Conservation (phyloP, 2,113 vertebrate species). For the Todiramphus saurophagus region DNA sequence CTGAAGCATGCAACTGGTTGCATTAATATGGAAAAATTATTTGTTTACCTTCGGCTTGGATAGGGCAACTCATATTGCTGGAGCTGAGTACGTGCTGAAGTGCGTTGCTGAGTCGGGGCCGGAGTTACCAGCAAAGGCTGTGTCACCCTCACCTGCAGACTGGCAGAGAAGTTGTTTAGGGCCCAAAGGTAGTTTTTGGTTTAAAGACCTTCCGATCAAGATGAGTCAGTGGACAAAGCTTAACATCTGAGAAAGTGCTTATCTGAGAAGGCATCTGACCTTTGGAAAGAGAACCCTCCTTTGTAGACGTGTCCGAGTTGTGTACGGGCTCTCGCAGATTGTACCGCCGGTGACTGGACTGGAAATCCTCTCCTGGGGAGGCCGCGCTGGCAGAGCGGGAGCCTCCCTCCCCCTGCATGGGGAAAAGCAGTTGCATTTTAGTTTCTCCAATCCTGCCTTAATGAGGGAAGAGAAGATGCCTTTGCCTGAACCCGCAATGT, state of each 20-base stretch:
- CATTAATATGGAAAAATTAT: background rate
- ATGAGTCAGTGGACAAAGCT: constrained; percentile 17
- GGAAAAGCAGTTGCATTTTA: background rate
- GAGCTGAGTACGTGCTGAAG: background rate
- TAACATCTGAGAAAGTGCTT: constrained; percentile 10
- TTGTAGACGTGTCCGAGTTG: rapidly evolving
- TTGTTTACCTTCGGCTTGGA: background rate
- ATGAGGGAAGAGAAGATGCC: background rate
- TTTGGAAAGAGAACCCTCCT: constrained; percentile 19
- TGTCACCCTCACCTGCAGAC: background rate
- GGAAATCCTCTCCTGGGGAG: background rate
- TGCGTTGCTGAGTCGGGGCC: background rate
- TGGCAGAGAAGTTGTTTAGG: background rate
- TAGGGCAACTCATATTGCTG: background rate
- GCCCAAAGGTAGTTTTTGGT: background rate
- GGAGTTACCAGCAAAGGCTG: background rate
- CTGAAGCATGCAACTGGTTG: background rate
- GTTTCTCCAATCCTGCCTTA: background rate
- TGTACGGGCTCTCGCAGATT: background rate
- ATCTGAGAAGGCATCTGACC: constrained; percentile 18
- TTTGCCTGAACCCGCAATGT: background rate
- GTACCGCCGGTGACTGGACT: background rate
- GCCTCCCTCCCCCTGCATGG: background rate
- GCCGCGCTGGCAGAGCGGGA: rapidly evolving
- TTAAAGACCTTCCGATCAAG: constrained; percentile 18